Evolutionary conservation across 1,140 invertebrate species (phyloP).

Genomic region (Brachionus rubens): DNA sequence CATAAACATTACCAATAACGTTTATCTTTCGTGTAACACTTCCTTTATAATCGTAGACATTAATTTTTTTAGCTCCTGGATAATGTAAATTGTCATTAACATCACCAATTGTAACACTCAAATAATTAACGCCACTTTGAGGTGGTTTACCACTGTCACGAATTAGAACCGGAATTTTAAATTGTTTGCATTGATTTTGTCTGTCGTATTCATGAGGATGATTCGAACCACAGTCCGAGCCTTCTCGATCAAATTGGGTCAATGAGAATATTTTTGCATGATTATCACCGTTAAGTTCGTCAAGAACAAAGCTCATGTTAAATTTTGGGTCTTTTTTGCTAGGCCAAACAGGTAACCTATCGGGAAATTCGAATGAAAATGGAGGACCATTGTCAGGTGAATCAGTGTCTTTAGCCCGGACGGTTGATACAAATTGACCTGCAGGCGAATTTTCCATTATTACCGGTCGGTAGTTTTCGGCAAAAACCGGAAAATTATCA

Average conservation of each 20-base stretch:
- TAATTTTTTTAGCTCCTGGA: conserved; percentile 88
- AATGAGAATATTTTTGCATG: conserved; percentile 31
- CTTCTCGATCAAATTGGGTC: conserved; percentile 80
- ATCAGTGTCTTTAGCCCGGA: conserved; percentile 77
- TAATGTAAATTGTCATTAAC: conserved; percentile 96
- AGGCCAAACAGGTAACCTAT: conserved; percentile 46
- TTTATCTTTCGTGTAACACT: conserved; percentile 63
- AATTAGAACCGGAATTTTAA: conserved; percentile 57
- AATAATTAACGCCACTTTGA: conserved; percentile 76
- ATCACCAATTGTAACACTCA: conserved; percentile 92
- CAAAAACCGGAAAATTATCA: conserved; percentile 88
- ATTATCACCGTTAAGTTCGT: conserved; percentile 88
- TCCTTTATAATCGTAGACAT: conserved; percentile 90
- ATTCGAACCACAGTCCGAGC: conserved; percentile 86
- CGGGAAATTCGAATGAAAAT: conserved; percentile 77
- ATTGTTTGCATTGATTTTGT: conserved; percentile 47
- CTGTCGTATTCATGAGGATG: conserved; percentile 80
- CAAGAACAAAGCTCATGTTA: conserved; percentile 85
- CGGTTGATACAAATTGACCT: conserved; percentile 82
- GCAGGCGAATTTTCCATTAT: conserved; percentile 78
- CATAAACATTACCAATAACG: conserved; percentile 83
- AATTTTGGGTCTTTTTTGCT: conserved; percentile 83
- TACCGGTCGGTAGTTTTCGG: conserved; percentile 81
- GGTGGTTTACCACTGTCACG: conserved; percentile 52
- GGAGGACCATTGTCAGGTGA: conserved; percentile 74